Evolutionary conservation across 2,797 vertebrate species (phyloP), one percentile per base, ranked within the genome.

Genomic region (Psittacula echo): DNA sequence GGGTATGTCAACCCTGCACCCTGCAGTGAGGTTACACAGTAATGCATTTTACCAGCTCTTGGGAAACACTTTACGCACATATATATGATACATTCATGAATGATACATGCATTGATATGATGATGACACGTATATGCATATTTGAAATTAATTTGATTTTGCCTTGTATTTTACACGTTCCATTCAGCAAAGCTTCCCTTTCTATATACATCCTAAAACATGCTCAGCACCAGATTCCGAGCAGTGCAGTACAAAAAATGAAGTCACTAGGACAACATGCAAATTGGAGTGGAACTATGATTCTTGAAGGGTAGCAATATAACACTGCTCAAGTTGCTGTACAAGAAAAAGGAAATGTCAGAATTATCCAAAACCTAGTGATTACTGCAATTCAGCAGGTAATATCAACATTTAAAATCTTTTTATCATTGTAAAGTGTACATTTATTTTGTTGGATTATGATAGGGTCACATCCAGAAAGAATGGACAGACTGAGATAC

Each of bases 391-490:
- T 92, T 87, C 94, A 93, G 48, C 10, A 73, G 51, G 53, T 74
- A 76, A 95, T 19, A 58, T 8, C 45, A 92, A 81, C 61, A 85
- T 42, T 39, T 70, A 87, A 89, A 93, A 87, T 18, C 13, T 70
- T 78, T 91, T 97, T 68, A 71, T 93, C 76, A 68, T 13, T 95
- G 54, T 37, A 76, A 94, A 83, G 78, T 14, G 8, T 75, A 64
- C 50, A 58, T 78, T 85, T 70, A 72, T 94, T 93, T 88, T 93
- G 54, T 65, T 34, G 47, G 30, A 86, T 94, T 87, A 70, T 0
- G 3, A 79, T 37, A 89, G 61, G 44, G 41, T 65, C 7, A 44
- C 56, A 86, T 74, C 50, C 68, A 70, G 48, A 90, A 89, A 79
- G 79, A 92, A 53, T 4, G 26, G 79, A 53, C 39, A 90, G 50